Conservation (phyloP, 2,113 vertebrate species). For the Taxidea taxus region DNA sequence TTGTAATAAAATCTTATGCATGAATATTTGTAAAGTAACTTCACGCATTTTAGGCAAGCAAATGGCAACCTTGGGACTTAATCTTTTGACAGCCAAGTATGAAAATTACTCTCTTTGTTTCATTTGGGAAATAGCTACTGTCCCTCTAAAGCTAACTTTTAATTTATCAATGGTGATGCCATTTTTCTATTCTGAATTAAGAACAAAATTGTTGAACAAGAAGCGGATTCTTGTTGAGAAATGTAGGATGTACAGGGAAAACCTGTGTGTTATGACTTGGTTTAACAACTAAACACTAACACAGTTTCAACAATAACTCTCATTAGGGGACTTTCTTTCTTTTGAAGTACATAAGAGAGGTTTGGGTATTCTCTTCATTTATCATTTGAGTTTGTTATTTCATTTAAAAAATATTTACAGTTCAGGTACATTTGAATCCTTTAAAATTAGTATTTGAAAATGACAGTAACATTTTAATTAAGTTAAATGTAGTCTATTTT, state of each 20-base stretch:
- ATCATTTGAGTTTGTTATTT: slow-evolving; percentile 48
- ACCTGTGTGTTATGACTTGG: slow-evolving; percentile 30
- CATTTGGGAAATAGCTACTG: slow-evolving; percentile 1
- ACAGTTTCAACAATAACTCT: slow-evolving; percentile 48
- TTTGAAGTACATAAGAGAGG: slow-evolving; percentile 37
- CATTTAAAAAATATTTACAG: slow-evolving; percentile 46
- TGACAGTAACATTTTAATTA: slow-evolving; percentile 52
- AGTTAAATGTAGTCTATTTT: slow-evolving; percentile 5
- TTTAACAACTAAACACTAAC: slow-evolving; percentile 25
- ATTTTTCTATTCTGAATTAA: slow-evolving; percentile 43
- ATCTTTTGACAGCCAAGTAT: background rate
- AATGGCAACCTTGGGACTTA: background rate
- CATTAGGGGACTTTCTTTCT: slow-evolving; percentile 23
- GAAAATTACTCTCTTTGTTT: slow-evolving; percentile 53
- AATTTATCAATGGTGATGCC: slow-evolving; percentile 24
- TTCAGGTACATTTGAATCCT: slow-evolving; percentile 24
- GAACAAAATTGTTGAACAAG: slow-evolving; percentile 42
- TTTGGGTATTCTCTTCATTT: slow-evolving; percentile 48
- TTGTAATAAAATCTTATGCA: background rate
- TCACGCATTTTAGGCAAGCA: background rate
- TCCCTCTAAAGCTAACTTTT: slow-evolving; percentile 53
- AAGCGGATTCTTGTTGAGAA: slow-evolving; percentile 40
- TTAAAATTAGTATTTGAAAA: slow-evolving; percentile 50
- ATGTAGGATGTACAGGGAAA: background rate
- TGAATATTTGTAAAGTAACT: slow-evolving; percentile 7